Percentiles rank a stretch among this genome's conserved stretches.
phyloP scores from a whole-genome alignment of 2,113 vertebrate species.

The Nothocercus nigrocapillus region DNA sequence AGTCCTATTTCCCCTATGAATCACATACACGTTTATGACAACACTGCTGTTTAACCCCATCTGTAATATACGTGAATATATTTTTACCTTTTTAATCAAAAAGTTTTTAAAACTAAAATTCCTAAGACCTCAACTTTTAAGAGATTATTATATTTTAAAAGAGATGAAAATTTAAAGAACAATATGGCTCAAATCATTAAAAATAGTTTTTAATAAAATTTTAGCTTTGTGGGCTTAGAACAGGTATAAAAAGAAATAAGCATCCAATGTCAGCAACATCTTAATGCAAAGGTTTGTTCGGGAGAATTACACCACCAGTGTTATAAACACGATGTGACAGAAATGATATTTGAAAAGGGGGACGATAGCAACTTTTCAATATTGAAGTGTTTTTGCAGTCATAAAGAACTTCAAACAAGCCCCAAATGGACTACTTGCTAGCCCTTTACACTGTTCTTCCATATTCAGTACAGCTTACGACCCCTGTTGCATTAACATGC shows the following conservation, averaged over 20 bases:
- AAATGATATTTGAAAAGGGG: neutral
- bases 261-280: neutral
- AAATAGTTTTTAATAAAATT: neutral
- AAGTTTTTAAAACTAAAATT: neutral
- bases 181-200: neutral
- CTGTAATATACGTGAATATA: neutral
- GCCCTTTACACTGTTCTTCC: neutral
- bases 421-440: neutral
- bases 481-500: neutral
- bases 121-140: too few species aligned
- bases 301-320: neutral
- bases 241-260: neutral
- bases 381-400: too few species aligned
- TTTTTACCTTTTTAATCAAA: neutral
- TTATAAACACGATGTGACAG: neutral
- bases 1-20: neutral
- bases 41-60: neutral
- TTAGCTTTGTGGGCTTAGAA: neutral
- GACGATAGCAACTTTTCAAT: too few species aligned
- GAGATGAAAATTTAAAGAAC: neutral
- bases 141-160: neutral
- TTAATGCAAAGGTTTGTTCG: neutral
- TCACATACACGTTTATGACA: neutral
- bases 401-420: too few species aligned
- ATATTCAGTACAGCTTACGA: constrained; percentile 1